Evolutionary conservation across 1,140 invertebrate genomes (phyloP), one percentile per base, ranked within the genome.

Genomic region (Parapsyche elsis): DNA sequence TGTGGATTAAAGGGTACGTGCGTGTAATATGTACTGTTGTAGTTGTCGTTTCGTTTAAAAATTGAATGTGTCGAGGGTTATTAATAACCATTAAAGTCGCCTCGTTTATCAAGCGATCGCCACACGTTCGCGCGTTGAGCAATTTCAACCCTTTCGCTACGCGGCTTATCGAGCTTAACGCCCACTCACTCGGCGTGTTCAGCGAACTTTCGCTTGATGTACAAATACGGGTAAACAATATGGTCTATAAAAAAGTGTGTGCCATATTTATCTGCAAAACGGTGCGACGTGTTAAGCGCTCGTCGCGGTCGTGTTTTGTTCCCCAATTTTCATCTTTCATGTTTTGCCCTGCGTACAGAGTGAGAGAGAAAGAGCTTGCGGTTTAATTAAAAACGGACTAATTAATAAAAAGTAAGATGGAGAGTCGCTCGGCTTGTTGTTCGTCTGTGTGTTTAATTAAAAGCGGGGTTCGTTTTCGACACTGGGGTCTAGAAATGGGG

Each of bases 341-440:
- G 74, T 76, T 76, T 64, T 26, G 30, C 16, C 0, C 10, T 38
- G 26, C 24, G 64, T 59, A 57, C 73, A 57, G 46, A 7, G n/a
- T n/a, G 30, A 38, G 30, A 7, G 30, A 38, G 30, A 38, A 38
- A 38, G 30, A 57, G 73, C 24, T 64, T 77, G 75, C 23, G 75
- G 75, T 77, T 77, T 77, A 77, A 77, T 77, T 77, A 77, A 77
- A 77, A 75, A 77, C 75, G 26, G 75, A 77, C 75, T 77, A 77
- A 77, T 77, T 77, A 77, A 77, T 77, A 77, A 77, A 64, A 64
- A 77, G 30, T 44, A 77, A 77, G 44, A 64, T 30, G 30, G 21
- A 21, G 45, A 9, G n/a, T 16, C 19, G 9, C 9, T 9, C 53
- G 59, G 14, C 21, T 61, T 21, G 59, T 53, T 53, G 46, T 61